Evolutionary conservation across 92 coral and sea anemone genomes (phyloP), one percentile per base, ranked within the genome.

Genomic region (Parazoanthus atlanticus): DNA sequence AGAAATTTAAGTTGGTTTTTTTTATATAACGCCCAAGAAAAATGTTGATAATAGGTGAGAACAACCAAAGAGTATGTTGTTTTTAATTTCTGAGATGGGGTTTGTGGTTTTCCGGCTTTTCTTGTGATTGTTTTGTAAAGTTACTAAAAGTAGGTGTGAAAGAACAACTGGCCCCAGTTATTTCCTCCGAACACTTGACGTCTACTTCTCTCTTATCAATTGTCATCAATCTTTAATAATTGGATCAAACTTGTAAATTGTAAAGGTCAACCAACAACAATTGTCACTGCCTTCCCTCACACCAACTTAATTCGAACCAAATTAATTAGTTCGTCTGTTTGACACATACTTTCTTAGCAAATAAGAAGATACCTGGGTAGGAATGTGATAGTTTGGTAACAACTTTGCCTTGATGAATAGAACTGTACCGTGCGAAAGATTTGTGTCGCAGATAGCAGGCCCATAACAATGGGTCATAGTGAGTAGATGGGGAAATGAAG

Each of bases 21-120:
- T 0, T 61, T 28, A 3, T 61, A 9, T 5, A 61, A 25, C 69
- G 58, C 15, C 58, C 58, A 12, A 52, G 58, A 12, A 52, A 52
- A 61, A 61, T 61, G 8, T 61, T 25, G n/a, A 28, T 0, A 21
- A 61, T 21, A 0, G 69, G 8, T 21, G n/a, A 61, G 69, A 61
- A 23, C 3, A 61, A 80, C 43, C 3, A 8, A 80, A 54, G 17
- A 31, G 0, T 31, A 5, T 15, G 25, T 7, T 28, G 11, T 34
- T 80, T 58, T 29, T 31, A 13, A 56, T 80, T 78, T 38, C 72
- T 6, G 23, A 12, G 64, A 80, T 10, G 43, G 19, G 47, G 67
- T 80, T 56, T n/a, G 84, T 31, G 84, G 84, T 54, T 80, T 80
- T 58, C 84, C 84, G 84, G 70, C 12, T 36, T 6, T 13, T 80